Evolutionary conservation across 2,113 vertebrate genomes (phyloP), one percentile per base, ranked within the genome.

Genomic region (Cnemophilus loriae): DNA sequence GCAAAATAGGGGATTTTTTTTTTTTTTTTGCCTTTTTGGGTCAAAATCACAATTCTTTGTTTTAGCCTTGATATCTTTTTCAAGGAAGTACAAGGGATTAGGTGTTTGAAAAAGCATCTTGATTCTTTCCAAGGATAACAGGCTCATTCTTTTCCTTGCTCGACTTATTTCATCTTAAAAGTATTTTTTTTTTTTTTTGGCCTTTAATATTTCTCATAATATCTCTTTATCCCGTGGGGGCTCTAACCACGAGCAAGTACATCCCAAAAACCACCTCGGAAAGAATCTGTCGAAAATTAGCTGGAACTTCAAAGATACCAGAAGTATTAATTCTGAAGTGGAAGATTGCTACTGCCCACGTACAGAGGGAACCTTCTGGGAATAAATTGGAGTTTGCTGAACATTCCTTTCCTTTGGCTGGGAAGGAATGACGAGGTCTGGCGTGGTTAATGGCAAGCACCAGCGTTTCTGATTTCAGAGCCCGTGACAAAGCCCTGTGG

Each of bases 271-370:
- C 68, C 1, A 42, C 93, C 69, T 89, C 2, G 1, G 70, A 67
- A 90, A 91, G 73, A 30, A 57, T 39, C 79, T 77, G 91, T 22
- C 39, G 69, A 70, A 96, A 96, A 96, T 93, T 61, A 95, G 75
- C 73, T 93, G 64, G 26, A 90, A 81, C 91, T 93, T 95, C 90
- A 91, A 91, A 97, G 88, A 17, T 88, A 79, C 6, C 75, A 84
- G 30, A 63, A 89, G 32, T 68, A 68, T 95, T 90, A 73, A 90
- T 97, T 87, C 65, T 59, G 84, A 79, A 81, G 77, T 28, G 60
- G 70, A 37, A 42, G 56, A 82, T 59, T 89, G 74, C 69, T 87
- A 1, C 71, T 90, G 30, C 64, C 90, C 78, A 77, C 96, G 16
- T 56, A 67, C 69, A 80, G 75, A 71, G 26, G 79, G 61, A 86